Evolutionary conservation across 2,797 vertebrate genomes (phyloP).

Genomic region (Leptodactylus fallax): DNA sequence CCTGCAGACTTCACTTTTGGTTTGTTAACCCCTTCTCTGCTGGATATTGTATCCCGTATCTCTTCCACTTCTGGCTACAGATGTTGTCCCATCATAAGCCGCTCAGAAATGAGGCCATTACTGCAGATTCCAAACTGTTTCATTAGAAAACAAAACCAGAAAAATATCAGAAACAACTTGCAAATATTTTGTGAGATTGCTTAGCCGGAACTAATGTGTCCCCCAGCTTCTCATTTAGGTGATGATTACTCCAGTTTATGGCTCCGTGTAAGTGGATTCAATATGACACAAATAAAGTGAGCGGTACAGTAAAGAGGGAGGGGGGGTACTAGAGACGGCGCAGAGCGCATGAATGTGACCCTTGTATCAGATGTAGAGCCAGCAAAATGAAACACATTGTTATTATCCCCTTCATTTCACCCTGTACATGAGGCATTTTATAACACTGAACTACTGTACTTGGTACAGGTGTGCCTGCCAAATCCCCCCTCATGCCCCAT

Average conservation of each 20-base stretch:
- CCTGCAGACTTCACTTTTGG: background rate
- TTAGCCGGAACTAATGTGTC: slow-evolving; percentile 40
- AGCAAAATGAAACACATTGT: background rate
- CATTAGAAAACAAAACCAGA: slow-evolving; percentile 39
- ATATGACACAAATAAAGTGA: slow-evolving; percentile 23
- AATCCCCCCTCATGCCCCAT: background rate
- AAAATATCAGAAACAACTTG: slow-evolving; percentile 22
- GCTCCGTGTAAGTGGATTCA: slow-evolving; percentile 9
- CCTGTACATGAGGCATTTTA: background rate
- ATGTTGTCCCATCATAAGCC: background rate
- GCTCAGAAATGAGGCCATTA: background rate
- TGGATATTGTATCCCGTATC: background rate
- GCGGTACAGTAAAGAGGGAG: background rate
- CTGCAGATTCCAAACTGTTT: slow-evolving; percentile 1
- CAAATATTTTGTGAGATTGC: slow-evolving; percentile 28
- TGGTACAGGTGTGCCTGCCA: background rate
- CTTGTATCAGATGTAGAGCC: background rate
- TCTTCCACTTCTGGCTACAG: background rate
- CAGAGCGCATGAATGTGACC: background rate
- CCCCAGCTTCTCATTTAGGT: slow-evolving; percentile 29
- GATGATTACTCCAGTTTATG: slow-evolving; percentile 33
- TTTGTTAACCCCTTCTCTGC: background rate
- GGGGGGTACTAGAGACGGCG: background rate
- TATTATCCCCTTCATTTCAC: background rate
- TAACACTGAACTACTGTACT: background rate